Base-by-base conservation (phyloP, 2,888 invertebrate genomes). In the Rotaria sp. region DNA sequence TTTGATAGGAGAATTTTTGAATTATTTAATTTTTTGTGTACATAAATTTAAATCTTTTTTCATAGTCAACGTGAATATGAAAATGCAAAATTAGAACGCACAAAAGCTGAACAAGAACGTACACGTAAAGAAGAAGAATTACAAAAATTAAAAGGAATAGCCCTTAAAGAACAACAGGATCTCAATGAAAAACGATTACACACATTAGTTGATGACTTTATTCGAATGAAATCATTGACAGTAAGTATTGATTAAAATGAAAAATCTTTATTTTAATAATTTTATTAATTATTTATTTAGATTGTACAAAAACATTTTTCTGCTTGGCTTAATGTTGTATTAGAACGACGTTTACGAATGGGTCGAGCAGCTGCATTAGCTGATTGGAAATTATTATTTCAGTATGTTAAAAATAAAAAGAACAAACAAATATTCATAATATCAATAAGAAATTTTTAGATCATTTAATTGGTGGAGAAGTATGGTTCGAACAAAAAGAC, bases 281-380 rank as follows among this genome's bases (percentile, higher is more conserved):
- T 18, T 50, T 50, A 18, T 18, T 50, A 15, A n/a, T 45, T 26
- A 45, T 55, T 1, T 18, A 87, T 88, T 11, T 87, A 90, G 90
- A 87, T 89, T 74, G 86, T 90, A 75, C 90, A 90, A 80, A 88
- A 88, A 26, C 89, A 89, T 88, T 90, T 91, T 88, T 89, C 89
- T 26, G 89, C 89, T 24, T 90, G 90, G 90, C 90, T 90, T 86
- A 88, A 89, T 84, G 86, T 90, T 11, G 89, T 90, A 55, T 86
- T 90, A 86, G 89, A 90, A 84, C 88, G 89, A 26, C 88, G 90
- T n/a, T 87, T 90, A 75, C 88, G 89, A 87, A 88, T 89, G 87
- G 91, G 90, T 18, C 90, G 90, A 87, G 90, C 90, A 10, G 88
- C 89, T 84, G 91, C 91, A 15, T 88, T 90, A 87, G 88, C 89